phyloP scores from a whole-genome alignment of 2,113 vertebrate genomes.

The Lycaon pictus region DNA sequence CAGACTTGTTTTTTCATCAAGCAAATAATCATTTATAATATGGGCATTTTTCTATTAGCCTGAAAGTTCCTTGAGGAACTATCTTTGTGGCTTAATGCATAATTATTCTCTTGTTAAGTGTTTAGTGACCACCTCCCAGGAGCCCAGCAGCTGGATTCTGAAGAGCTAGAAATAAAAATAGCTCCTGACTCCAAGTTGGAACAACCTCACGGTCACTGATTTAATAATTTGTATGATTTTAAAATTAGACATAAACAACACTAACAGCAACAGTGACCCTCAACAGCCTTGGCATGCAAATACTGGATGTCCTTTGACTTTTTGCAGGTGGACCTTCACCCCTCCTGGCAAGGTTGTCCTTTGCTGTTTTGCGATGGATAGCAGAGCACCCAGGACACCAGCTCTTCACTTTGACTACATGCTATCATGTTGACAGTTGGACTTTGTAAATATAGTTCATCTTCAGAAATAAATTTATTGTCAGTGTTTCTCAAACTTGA shows the following conservation, averaged over 20 bases:
- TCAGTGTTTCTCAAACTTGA: constrained; percentile 5
- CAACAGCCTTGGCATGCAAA: background rate
- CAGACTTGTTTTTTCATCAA: constrained; percentile 13
- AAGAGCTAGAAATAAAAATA: constrained; percentile 23
- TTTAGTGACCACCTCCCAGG: constrained; percentile 22
- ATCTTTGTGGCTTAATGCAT: background rate
- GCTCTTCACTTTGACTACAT: background rate
- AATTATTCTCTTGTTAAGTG: constrained; percentile 24
- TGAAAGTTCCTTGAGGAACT: background rate
- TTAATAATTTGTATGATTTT: constrained; percentile 43
- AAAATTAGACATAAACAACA: background rate
- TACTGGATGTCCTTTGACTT: background rate
- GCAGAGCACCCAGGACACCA: background rate
- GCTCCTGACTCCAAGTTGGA: background rate
- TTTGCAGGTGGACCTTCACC: background rate
- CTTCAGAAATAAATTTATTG: background rate
- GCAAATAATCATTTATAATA: background rate
- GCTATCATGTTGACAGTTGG: background rate
- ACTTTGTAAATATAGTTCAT: background rate
- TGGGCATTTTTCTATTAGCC: background rate
- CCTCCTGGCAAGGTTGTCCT: background rate
- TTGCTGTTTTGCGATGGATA: background rate
- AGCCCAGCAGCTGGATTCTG: background rate
- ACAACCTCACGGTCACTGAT: background rate
- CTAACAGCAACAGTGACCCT: background rate